Evolutionary conservation across 1,140 invertebrate genomes (phyloP).

Genomic region (Phenacoccus solenopsis): DNA sequence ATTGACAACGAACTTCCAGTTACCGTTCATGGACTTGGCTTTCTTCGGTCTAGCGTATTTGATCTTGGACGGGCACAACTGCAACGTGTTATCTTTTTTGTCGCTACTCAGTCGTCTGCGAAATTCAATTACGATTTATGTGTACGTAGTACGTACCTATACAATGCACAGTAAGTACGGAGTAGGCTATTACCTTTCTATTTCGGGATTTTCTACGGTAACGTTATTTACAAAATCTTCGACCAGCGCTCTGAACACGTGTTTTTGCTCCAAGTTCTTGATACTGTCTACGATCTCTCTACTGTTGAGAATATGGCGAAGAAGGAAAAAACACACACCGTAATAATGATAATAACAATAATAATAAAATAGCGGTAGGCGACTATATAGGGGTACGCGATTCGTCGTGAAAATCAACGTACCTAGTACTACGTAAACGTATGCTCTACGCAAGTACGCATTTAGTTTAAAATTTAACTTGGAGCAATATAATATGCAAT

Average conservation of each 20-base stretch:
- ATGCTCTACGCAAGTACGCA: too few relatives aligned
- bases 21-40: slow-evolving; percentile 61
- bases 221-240: background rate
- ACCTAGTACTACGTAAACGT: too few relatives aligned
- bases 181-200: background rate
- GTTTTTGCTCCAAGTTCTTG: slow-evolving; percentile 9
- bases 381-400: too few relatives aligned
- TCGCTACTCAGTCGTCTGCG: background rate
- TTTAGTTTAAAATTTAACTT: too few relatives aligned
- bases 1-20: slow-evolving; percentile 81
- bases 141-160: too few relatives aligned
- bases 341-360: too few relatives aligned
- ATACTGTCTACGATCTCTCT: background rate
- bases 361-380: too few relatives aligned
- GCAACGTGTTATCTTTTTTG: slow-evolving; percentile 46
- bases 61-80: slow-evolving; percentile 69
- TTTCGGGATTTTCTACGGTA: background rate
- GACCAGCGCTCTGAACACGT: background rate
- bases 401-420: too few relatives aligned
- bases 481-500: too few relatives aligned
- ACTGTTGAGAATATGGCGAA: background rate
- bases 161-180: too few relatives aligned
- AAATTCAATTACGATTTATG: too few relatives aligned
- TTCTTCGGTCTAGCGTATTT: slow-evolving; percentile 69
- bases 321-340: background rate